phyloP scores from a whole-genome alignment of 2,888 invertebrate genomes.

The Sylvicola cinctus region DNA sequence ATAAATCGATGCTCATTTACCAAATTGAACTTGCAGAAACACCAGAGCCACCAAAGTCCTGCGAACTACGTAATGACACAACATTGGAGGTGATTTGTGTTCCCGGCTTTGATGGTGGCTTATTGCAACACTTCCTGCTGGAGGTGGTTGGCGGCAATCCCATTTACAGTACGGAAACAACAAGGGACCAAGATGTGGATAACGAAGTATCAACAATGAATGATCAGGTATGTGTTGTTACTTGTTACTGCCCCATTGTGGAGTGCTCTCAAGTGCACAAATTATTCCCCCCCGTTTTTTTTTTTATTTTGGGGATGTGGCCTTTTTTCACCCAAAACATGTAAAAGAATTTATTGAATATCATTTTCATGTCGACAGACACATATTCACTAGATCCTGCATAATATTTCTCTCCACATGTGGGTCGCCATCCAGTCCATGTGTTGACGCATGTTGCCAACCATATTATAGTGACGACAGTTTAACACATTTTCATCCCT shows the following conservation, averaged over 20 bases:
- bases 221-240: constrained; percentile 32
- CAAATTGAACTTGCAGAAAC: too few species aligned
- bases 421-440: neutral
- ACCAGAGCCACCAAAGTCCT: constrained; percentile 57
- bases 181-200: constrained; percentile 22
- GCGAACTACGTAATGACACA: constrained; percentile 47
- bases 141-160: constrained; percentile 47
- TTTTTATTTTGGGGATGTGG: neutral
- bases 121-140: constrained; percentile 60
- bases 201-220: constrained; percentile 42
- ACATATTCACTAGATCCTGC: too few species aligned
- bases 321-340: neutral
- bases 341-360: too few species aligned
- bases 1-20: too few species aligned
- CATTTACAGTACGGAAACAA: constrained; percentile 27
- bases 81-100: constrained; percentile 46
- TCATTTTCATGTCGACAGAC: too few species aligned
- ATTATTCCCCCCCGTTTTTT: too few species aligned
- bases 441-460: too few species aligned
- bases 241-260: neutral
- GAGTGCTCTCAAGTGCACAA: neutral
- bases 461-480: too few species aligned
- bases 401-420: too few species aligned
- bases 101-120: constrained; percentile 62
- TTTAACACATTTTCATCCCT: neutral